Conservation (phyloP, 1,140 invertebrate species). For the Hesperophylax magnus region DNA sequence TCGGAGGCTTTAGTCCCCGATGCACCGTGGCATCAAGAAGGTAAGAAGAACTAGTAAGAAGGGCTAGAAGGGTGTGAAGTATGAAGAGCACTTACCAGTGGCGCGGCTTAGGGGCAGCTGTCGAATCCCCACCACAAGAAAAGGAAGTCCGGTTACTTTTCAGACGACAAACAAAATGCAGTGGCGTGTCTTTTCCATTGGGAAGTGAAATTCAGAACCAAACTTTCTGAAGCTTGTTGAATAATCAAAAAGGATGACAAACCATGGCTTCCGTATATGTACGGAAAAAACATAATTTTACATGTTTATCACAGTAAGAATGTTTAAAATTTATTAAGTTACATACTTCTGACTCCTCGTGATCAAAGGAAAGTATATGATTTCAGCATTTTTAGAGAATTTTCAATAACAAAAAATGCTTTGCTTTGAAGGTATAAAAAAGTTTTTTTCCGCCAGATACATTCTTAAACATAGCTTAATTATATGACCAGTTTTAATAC, state of each 20-base stretch:
- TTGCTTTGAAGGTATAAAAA: too few relatives aligned
- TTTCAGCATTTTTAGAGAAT: too few relatives aligned
- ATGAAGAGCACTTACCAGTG: conserved; percentile 26
- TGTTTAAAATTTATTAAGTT: neutral
- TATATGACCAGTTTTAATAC: too few relatives aligned
- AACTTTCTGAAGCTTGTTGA: neutral
- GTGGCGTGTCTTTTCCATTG: neutral
- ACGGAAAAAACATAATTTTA: neutral
- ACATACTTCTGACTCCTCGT: neutral
- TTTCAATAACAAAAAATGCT: too few relatives aligned
- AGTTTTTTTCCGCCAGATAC: too few relatives aligned
- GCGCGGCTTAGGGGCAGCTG: conserved; percentile 12
- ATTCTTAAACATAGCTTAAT: too few relatives aligned
- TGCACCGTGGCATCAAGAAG: neutral
- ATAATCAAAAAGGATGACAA: neutral
- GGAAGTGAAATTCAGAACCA: neutral
- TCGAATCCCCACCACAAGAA: conserved; percentile 21
- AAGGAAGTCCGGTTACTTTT: conserved; percentile 33
- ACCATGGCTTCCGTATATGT: neutral
- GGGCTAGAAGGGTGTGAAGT: neutral
- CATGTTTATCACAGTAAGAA: neutral
- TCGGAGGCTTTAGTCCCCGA: conserved; percentile 10
- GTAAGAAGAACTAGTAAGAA: too few relatives aligned
- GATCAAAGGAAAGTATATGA: neutral
- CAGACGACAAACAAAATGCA: conserved; percentile 11